These are phyloP conservation scores for Drosophila mercatorum DNA, from an alignment of 2,888 invertebrate genomes.

Conservation along the genomic window DNA sequence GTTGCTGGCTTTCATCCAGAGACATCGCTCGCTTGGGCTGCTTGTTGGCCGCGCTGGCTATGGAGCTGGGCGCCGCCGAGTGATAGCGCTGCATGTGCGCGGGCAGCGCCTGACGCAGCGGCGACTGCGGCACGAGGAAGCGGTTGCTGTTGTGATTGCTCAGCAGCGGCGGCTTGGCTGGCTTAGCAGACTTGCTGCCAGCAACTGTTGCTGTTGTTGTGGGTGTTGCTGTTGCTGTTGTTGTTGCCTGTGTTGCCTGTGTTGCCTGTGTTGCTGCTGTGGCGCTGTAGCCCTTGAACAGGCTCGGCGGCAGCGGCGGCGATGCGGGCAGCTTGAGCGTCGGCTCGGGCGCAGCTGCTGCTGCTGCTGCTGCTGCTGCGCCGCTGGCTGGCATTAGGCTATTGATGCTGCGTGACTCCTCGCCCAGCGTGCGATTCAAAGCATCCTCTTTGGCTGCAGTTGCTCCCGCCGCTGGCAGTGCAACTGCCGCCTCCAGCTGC, in stretches of 20 bases:
- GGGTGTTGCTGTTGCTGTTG: neutral
- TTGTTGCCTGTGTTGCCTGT: neutral
- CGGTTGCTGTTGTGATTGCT: conserved; percentile 36
- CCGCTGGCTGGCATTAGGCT: conserved; percentile 56
- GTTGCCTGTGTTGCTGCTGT: neutral
- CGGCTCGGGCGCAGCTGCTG: conserved; percentile 12
- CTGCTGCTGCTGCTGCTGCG: neutral
- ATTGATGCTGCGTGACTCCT: conserved; percentile 75
- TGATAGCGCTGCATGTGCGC: conserved; percentile 71
- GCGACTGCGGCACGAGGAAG: conserved; percentile 12
- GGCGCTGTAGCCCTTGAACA: conserved; percentile 76
- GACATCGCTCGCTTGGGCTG: conserved; percentile 81
- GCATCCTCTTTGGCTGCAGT: conserved; percentile 36
- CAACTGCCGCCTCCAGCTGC: conserved; percentile 34
- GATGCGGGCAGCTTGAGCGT: conserved; percentile 79
- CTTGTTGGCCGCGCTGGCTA: conserved; percentile 83
- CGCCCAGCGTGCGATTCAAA: conserved; percentile 70
- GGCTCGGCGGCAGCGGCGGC: conserved; percentile 83
- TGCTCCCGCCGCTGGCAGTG: neutral
- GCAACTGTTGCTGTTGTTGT: neutral
- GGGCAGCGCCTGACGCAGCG: conserved; percentile 77
- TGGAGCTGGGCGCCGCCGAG: conserved; percentile 79
- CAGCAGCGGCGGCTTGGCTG: conserved; percentile 18
- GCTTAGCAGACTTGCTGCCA: conserved; percentile 5
- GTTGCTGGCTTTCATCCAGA: conserved; percentile 72